Evolutionary conservation across 2,113 vertebrate genomes (phyloP), one percentile per base, ranked within the genome.

Genomic region (Peromyscus californicus): DNA sequence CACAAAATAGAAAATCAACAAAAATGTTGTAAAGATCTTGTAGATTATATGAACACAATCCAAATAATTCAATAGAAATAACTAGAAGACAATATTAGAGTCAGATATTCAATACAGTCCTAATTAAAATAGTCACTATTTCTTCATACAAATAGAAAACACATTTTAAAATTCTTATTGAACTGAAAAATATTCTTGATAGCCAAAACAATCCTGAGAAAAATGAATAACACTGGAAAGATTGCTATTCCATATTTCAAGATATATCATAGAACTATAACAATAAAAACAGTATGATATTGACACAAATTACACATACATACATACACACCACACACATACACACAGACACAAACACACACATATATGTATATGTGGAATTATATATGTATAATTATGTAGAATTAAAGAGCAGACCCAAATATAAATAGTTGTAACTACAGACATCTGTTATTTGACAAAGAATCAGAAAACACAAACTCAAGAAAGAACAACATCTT

Each of bases 61-160:
- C 21, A 92, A 90, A 95, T 57, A 74, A 79, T 84, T 45, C n/a
- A 75, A 57, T 75, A 87, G 42, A 96, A 97, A 88, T 15, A 69
- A 80, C 2, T 63, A 42, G 89, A 93, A 36, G 74, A 93, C 7
- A 51, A n/a, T 42, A 89, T 36, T 82, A 75, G 31, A 59, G 39
- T 92, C 42, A n/a, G 42, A 29, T 5, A 16, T 78, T 70, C 65
- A 33, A 91, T 21, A 31, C 3, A 48, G 31, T 31, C 12, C 3
- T 16, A 21, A 22, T 21, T 80, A 36, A 21, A 54, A 54, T 36
- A 21, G 31, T 0, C 8, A 36, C 29, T 45, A 48, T 78, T 48
- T 78, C 26, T 26, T 78, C 42, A 31, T 12, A 78, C 26, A 31
- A 48, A 26, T 48, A 31, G 2, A 48, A 78, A 76, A 16, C 11